Base-by-base conservation (phyloP, 2,888 invertebrate genomes). In the Cinara cedri region DNA sequence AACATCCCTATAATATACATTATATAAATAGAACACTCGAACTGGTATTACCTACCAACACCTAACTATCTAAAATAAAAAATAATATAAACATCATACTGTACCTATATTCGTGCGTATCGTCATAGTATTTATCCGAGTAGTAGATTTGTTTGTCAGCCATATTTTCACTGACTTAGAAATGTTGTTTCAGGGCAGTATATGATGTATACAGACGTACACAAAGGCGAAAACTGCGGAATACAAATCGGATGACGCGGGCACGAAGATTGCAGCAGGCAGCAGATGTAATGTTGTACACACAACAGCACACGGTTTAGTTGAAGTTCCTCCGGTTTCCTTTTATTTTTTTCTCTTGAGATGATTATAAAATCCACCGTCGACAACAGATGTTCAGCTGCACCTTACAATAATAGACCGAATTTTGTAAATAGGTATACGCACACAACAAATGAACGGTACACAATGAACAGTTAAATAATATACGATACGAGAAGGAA, bases 81-180 rank as follows among this genome's bases (percentile, higher is more conserved):
- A 26, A 24, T 10, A 60, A n/a, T 26, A n/a, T n/a, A 26, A 34
- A 8, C 26, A 1, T 16, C 57, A 63, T 68, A 26, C 51, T 42
- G 86, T 87, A 96, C 96, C 97, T 92, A 88, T 97, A 97, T 87
- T 97, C 97, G 85, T 91, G 93, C 83, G 92, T 89, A 82, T 95
- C 95, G 85, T 97, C 97, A 84, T 90, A 92, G 86, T 97, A 97
- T 89, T 96, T 97, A 83, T 94, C 94, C 0, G 96, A 97, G 87
- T 97, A 97, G 85, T 93, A 96, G 84, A 97, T 96, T 82, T 93
- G 92, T 86, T 92, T 91, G 65, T 82, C 78, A 21, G 81, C 49
- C 82, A 82, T 82, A 26, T 49, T 60, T n/a, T n/a, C 19, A n/a
- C 24, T 13, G 49, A 74, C 19, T 49, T 9, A n/a, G 24, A 24